Base-by-base conservation (phyloP, 2,797 vertebrate genomes). In the Triplophysa bombifrons region DNA sequence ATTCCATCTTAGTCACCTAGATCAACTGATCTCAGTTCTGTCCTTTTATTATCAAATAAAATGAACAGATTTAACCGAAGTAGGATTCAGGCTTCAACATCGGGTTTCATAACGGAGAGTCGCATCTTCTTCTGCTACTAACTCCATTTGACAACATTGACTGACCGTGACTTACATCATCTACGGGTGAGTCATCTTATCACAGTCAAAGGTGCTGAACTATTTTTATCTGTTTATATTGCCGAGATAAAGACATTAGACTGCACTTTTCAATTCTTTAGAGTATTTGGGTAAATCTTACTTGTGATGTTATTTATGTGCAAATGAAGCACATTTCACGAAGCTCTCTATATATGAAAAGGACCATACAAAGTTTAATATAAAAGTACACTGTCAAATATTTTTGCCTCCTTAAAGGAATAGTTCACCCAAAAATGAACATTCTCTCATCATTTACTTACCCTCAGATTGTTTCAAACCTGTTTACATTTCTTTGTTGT, bases 111-210 rank as follows among this genome's bases (percentile, higher is more conserved):
- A 76, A 50, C 7, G 7, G 34, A 38, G 68, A 73, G 66, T 55
- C 14, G 11, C 64, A 53, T n/a, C 69, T 72, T 74, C 56, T 48
- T 65, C 77, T 69, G 67, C 76, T 55, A 20, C 64, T 60, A 65
- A 69, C 53, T 51, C 41, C 41, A 11, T 67, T 41, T 75, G 74
- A 80, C 78, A 80, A 72, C 46, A 48, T 48, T 58, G 74, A 78
- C 56, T 60, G 74, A 80, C 76, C 38, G 71, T 34, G 61, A 65
- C 50, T 83, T 71, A 79, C 67, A 76, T 84, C 74, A 73, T 77
- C 80, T 78, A 85, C 63, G 61, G 27, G 58, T 78, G 83, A 82
- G 74, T 80, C 74, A 80, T 74, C 60, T 74, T n/a, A 74, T 78
- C 69, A 78, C 55, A 51, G 73, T 38, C 13, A 80, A 66, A 77